phyloP scores from a whole-genome alignment of 2,888 invertebrate species.

The Chaetogeoica ovagalla region DNA sequence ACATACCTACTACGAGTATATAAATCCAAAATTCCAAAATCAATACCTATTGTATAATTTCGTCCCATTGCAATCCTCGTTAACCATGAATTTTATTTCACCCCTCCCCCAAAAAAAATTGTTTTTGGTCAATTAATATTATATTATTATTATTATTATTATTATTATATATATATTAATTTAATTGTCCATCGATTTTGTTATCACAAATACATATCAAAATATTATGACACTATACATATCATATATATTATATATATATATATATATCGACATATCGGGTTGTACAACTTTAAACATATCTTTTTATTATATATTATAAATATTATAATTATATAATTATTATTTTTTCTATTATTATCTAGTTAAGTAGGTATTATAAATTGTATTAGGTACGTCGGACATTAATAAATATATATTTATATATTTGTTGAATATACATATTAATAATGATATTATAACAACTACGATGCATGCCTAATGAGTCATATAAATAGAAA shows the following conservation, averaged over 20 bases:
- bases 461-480: constrained; percentile 28
- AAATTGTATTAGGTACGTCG: constrained; percentile 10
- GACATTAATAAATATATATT: constrained; percentile 22
- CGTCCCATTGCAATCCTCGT: background rate
- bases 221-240: constrained; percentile 16
- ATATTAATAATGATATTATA: constrained; percentile 8
- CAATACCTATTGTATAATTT: constrained; percentile 24
- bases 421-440: constrained; percentile 28
- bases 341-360: constrained; percentile 20
- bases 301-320: constrained; percentile 40
- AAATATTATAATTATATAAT: background rate
- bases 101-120: too few relatives aligned
- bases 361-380: constrained; percentile 24
- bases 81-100: constrained; percentile 8
- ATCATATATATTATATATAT: too few relatives aligned
- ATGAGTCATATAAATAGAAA: constrained; percentile 31
- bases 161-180: constrained; percentile 8
- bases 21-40: constrained; percentile 21
- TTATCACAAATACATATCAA: constrained; percentile 36
- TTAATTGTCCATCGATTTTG: constrained; percentile 25
- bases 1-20: constrained; percentile 17
- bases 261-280: background rate
- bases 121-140: constrained; percentile 40
- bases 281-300: constrained; percentile 45
- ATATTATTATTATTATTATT: background rate